These are phyloP conservation scores for Vulpes ferrilata DNA, from an alignment of 2,113 vertebrate species.

Conservation along the genomic window DNA sequence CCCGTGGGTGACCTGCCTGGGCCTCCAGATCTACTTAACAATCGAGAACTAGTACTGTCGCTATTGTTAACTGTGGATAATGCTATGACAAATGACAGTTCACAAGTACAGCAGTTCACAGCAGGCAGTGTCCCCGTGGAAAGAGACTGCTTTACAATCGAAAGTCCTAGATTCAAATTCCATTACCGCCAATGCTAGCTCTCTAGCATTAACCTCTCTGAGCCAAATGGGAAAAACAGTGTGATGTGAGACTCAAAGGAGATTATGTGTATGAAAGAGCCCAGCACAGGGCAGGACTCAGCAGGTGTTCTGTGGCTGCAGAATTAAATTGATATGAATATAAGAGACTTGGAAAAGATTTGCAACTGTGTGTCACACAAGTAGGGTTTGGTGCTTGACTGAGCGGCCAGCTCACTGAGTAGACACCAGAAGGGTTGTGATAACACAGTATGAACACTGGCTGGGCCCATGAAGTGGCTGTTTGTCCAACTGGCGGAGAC, in stretches of 20 bases:
- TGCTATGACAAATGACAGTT: not conserved
- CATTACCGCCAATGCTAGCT: not conserved
- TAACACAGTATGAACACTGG: not conserved
- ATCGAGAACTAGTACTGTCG: not conserved
- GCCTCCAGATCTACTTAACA: not conserved
- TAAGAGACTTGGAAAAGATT: not conserved
- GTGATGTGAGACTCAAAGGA: not conserved
- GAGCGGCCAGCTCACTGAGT: not conserved
- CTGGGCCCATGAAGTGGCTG: too few species aligned
- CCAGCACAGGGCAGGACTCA: not conserved
- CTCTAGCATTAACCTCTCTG: not conserved
- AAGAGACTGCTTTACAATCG: not conserved
- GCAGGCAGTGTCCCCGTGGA: not conserved
- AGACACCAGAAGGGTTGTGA: not conserved
- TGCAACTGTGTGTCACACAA: not conserved
- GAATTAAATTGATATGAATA: not conserved
- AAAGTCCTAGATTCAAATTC: not conserved
- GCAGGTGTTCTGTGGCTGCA: not conserved
- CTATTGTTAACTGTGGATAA: not conserved
- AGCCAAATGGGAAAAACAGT: not conserved
- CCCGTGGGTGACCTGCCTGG: not conserved
- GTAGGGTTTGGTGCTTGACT: not conserved
- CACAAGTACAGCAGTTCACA: not conserved
- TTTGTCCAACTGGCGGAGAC: not conserved
- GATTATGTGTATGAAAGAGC: not conserved